Base-by-base conservation (phyloP, 1,140 invertebrate genomes). In the Halesus radiatus region DNA sequence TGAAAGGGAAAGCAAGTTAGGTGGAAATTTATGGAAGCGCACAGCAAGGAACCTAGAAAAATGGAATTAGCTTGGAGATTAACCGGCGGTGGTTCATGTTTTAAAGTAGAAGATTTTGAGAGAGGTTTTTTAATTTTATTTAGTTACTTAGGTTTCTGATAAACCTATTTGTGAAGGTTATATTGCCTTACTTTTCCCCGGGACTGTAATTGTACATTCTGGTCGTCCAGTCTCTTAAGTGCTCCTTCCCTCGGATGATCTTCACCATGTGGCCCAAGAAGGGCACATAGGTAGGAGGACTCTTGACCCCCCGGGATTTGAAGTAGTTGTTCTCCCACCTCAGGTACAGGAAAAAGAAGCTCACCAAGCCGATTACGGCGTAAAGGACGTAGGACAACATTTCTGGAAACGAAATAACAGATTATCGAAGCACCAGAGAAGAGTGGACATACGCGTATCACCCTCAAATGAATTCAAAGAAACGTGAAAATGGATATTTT, bases 241-340 rank as follows among this genome's bases (percentile, higher is more conserved):
- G 79, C 29, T 81, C 73, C 29, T 79, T 70, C 18, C 54, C 20
- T 15, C 76, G 45, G 8, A 83, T 50, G 4, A 79, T 80, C 7
- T 66, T 53, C 4, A 60, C 0, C 82, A 81, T 83, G 56, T 81
- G 53, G 16, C 82, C 82, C 1, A 83, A 22, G 54, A 81, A 56
- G 2, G 80, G 78, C 3, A 77, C 15, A 10, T 45, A 45, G 15
- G 53, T 72, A 0, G 56, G 23, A 6, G 70, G 18, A 60, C 22
- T 73, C 13, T 68, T 76, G 0, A 81, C 52, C 26, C 82, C 82
- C 26, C 53, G 37, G 58, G 80, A 62, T 2, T 37, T 32, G 72
- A 77, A 83, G 64, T 73, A 74, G 45, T 62, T 50, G 32, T 80
- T 52, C 52, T 74, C 29, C 68, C 80, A 81, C 18, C 45, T 81